phyloP scores from a whole-genome alignment of 2,797 vertebrate species.

The Gorsachius magnificus region DNA sequence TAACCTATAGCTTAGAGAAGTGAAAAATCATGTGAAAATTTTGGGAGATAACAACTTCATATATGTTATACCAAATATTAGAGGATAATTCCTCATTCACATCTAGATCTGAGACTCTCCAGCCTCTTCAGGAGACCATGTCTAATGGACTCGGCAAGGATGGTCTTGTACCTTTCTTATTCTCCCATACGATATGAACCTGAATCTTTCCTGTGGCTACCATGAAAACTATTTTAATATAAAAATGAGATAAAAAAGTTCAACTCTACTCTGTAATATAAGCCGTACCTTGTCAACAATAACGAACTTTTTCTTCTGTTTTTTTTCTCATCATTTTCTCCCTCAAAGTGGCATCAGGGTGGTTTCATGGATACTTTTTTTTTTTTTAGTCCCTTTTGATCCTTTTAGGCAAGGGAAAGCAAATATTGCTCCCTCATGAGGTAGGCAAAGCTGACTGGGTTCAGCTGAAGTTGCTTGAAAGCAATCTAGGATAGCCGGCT shows the following conservation, averaged over 20 bases:
- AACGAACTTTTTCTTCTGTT: background rate
- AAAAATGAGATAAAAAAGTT: background rate
- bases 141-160: background rate
- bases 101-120: background rate
- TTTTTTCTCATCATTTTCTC: background rate
- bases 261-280: background rate
- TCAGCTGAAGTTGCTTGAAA: constrained; percentile 26
- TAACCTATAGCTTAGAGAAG: background rate
- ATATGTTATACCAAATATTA: background rate
- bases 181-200: rapidly evolving
- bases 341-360: background rate
- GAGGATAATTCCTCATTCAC: background rate
- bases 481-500: background rate
- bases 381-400: background rate
- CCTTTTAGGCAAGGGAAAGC: background rate
- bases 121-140: background rate
- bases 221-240: background rate
- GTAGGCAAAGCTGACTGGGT: background rate
- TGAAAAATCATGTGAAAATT: background rate
- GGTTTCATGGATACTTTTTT: background rate
- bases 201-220: background rate
- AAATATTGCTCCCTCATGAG: background rate
- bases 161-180: background rate
- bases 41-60: rapidly evolving
- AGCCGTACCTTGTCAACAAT: background rate